These are phyloP conservation scores for Hoplias malabaricus DNA, from an alignment of 2,113 vertebrate genomes.

Conservation along the genomic window DNA sequence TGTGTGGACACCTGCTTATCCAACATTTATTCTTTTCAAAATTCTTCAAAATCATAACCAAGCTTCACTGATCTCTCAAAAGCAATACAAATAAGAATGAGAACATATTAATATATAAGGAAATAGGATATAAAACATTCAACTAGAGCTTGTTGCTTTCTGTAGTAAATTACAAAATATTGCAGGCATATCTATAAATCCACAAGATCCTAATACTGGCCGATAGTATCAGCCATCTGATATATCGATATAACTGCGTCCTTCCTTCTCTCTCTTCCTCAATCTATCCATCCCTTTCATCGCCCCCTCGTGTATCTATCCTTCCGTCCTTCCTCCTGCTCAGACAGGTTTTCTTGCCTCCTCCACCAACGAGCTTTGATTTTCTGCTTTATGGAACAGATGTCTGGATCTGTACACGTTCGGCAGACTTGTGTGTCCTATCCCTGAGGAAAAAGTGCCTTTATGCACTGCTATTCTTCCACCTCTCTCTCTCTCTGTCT, in stretches of 20 bases:
- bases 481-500: no score
- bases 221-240: background rate
- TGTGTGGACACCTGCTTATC: no score
- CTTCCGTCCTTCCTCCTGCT: background rate
- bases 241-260: background rate
- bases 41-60: no score
- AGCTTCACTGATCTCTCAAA: no score
- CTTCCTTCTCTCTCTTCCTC: background rate
- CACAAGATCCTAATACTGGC: background rate
- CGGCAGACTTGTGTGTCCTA: conserved; percentile 25
- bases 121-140: no score
- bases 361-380: conserved; percentile 29
- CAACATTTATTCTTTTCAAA: no score
- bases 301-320: conserved; percentile 3
- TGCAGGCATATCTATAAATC: background rate
- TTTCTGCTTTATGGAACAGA: conserved; percentile 44
- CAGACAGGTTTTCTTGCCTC: background rate
- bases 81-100: no score
- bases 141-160: no score
- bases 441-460: conserved; percentile 26
- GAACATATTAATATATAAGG: no score
- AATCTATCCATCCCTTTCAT: conserved; percentile 32
- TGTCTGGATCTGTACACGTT: conserved; percentile 42
- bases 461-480: conserved; percentile 9
- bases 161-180: background rate